Evolutionary conservation across 2,797 vertebrate genomes (phyloP).

Genomic region (Etheostoma nigrum): DNA sequence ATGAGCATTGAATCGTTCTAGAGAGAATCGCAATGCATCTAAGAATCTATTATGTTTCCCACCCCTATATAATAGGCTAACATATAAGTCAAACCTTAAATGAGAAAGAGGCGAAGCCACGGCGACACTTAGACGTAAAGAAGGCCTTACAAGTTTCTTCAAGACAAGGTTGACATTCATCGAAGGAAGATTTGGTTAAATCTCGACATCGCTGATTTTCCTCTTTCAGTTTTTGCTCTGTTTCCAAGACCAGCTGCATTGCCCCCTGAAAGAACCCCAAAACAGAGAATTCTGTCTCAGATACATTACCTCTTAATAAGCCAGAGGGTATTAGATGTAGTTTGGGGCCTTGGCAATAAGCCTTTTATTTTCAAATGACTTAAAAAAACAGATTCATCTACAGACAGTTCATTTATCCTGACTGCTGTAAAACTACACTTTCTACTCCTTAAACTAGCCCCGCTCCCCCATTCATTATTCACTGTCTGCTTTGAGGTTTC

Average conservation of each 20-base stretch:
- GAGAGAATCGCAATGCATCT: no score
- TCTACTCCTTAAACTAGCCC: conserved; percentile 31
- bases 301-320: conserved; percentile 35
- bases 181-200: conserved; percentile 80
- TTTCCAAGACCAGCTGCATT: conserved; percentile 85
- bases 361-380: conserved; percentile 30
- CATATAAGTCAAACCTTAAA: conserved; percentile 76
- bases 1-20: no score
- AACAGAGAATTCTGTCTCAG: conserved; percentile 30
- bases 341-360: conserved; percentile 23
- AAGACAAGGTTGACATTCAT: conserved; percentile 86
- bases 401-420: conserved; percentile 50
- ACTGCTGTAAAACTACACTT: conserved; percentile 37
- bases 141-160: conserved; percentile 86
- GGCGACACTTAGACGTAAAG: conserved; percentile 81
- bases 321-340: conserved; percentile 27
- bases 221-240: conserved; percentile 85
- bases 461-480: conserved; percentile 49
- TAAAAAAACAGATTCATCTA: conserved; percentile 34
- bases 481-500: conserved; percentile 57
- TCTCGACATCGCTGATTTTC: conserved; percentile 84
- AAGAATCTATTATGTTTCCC: no score
- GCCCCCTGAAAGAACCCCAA: conserved; percentile 80
- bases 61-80: no score
- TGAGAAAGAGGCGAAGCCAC: conserved; percentile 78